phyloP scores from a whole-genome alignment of 2,888 invertebrate species.

The Thecocarcelia acutangulata region DNA sequence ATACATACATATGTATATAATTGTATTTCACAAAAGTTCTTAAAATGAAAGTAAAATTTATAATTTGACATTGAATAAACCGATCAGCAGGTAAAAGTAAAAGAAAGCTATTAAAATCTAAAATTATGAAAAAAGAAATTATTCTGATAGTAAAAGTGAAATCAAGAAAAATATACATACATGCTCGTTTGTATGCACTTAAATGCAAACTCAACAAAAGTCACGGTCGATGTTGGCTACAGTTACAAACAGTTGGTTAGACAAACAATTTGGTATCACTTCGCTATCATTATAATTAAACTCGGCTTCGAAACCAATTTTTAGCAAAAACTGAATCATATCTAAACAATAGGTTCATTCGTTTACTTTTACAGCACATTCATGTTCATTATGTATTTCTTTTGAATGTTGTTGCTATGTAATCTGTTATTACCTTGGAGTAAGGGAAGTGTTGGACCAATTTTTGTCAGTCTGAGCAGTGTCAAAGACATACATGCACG shows the following conservation, averaged over 20 bases:
- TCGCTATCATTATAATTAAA: no score
- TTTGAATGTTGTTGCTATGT: no score
- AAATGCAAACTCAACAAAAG: conserved; percentile 80
- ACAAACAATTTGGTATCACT: not conserved
- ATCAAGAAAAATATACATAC: not conserved
- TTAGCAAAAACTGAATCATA: no score
- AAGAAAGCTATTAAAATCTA: conserved; percentile 57
- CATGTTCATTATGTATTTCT: no score
- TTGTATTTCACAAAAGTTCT: not conserved
- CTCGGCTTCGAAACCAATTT: no score
- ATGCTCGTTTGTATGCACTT: conserved; percentile 64
- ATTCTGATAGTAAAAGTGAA: conserved; percentile 68
- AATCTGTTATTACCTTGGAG: no score
- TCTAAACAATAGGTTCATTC: no score
- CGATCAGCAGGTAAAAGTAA: conserved; percentile 54
- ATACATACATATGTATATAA: no score
- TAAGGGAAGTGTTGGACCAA: no score
- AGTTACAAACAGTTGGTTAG: not conserved
- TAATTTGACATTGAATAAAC: conserved; percentile 45
- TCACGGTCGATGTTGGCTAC: conserved; percentile 73
- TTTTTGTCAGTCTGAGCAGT: no score
- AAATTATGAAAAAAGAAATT: conserved; percentile 54
- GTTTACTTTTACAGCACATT: no score
- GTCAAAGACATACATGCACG: no score
- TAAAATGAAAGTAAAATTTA: conserved; percentile 27